A percentile compares a stretch with the other conserved stretches of the same genome.
These are phyloP conservation scores for Ptychochromis oligacanthus DNA, from an alignment of 2,113 vertebrate species.

Conservation along the genomic window DNA sequence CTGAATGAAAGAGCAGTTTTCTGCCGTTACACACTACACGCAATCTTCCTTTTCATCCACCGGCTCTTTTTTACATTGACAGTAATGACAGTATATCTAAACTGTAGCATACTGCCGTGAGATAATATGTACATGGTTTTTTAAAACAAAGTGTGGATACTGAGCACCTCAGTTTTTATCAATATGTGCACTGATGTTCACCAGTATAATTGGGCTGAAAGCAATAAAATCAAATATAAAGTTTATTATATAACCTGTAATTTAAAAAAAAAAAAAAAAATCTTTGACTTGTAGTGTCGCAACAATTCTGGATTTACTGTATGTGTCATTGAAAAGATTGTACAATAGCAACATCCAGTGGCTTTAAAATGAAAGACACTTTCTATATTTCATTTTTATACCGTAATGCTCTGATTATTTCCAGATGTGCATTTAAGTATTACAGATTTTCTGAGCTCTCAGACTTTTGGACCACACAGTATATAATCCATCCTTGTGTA, in stretches of 20 bases:
- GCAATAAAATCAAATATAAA: not conserved
- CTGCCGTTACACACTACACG: not conserved
- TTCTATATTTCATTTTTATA: not conserved
- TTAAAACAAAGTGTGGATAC: not conserved
- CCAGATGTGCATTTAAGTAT: not conserved
- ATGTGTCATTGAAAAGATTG: not conserved
- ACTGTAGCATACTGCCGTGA: not conserved
- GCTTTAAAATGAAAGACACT: not conserved
- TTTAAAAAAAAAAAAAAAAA: no score
- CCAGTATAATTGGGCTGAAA: no score
- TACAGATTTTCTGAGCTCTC: not conserved
- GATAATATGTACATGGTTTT: not conserved
- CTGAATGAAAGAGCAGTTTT: not conserved
- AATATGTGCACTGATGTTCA: not conserved
- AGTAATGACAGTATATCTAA: not conserved
- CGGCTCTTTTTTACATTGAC: not conserved
- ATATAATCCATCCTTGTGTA: not conserved
- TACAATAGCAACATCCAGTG: not conserved
- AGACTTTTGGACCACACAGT: not conserved
- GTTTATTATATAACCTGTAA: not conserved
- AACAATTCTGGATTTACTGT: no score
- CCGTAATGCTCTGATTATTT: not conserved
- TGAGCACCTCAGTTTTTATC: not conserved
- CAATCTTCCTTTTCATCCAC: not conserved
- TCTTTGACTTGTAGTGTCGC: no score